Evolutionary conservation across 2,113 vertebrate genomes (phyloP).

Genomic region (Bubo scandiacus): DNA sequence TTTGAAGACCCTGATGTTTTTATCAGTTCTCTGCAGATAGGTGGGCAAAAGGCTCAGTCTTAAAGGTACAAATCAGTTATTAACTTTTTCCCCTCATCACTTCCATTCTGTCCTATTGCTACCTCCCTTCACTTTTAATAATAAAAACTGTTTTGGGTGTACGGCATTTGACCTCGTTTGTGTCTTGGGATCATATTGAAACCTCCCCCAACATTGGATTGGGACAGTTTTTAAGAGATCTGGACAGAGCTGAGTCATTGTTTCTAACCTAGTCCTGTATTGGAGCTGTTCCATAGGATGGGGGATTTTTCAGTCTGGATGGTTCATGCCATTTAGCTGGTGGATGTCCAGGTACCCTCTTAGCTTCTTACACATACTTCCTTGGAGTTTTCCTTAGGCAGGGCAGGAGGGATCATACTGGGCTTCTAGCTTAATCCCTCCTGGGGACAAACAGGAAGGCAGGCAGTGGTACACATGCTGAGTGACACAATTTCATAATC

Average conservation of each 20-base stretch:
- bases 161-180: too few relatives aligned
- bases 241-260: background rate
- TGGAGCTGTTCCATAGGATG: background rate
- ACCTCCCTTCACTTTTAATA: too few relatives aligned
- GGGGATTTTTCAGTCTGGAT: background rate
- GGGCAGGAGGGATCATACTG: background rate
- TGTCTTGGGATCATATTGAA: too few relatives aligned
- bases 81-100: too few relatives aligned
- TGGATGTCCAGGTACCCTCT: background rate
- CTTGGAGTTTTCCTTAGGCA: background rate
- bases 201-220: too few relatives aligned
- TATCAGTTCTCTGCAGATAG: too few relatives aligned
- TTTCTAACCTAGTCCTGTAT: background rate
- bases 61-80: too few relatives aligned
- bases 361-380: background rate
- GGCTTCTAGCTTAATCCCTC: background rate
- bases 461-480: background rate
- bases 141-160: too few relatives aligned
- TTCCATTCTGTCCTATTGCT: too few relatives aligned
- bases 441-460: background rate
- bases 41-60: too few relatives aligned
- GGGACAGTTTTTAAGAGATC: background rate
- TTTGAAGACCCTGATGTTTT: too few relatives aligned
- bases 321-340: background rate
- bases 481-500: background rate